A percentile compares a stretch with the other conserved stretches of the same genome.
These are phyloP conservation scores for Lasioglossum baleicum DNA, from an alignment of 1,140 invertebrate genomes.

Conservation along the genomic window DNA sequence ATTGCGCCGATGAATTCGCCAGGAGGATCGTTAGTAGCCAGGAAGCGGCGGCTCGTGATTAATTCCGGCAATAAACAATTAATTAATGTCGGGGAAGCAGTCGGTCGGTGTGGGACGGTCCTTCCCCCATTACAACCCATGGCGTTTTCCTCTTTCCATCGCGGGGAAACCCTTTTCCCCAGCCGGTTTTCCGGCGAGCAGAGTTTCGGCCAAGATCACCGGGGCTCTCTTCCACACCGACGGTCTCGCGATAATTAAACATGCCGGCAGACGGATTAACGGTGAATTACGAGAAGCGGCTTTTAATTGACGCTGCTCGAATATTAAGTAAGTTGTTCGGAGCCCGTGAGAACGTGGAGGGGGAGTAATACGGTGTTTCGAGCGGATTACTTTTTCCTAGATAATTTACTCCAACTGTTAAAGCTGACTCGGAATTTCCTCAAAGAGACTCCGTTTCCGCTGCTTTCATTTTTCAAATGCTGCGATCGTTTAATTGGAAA, in stretches of 20 bases:
- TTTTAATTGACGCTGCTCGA: slow-evolving; percentile 42
- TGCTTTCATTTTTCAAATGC: too few species aligned
- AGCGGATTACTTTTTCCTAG: slow-evolving; percentile 8
- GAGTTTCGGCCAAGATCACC: background rate
- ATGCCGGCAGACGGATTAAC: slow-evolving; percentile 32
- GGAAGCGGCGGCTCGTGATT: slow-evolving; percentile 11
- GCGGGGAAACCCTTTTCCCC: background rate
- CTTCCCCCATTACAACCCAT: background rate
- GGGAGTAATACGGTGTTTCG: slow-evolving; percentile 11
- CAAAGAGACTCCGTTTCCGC: too few species aligned
- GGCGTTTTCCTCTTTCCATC: background rate
- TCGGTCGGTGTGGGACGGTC: background rate
- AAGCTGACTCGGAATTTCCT: too few species aligned
- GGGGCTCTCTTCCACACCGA: background rate
- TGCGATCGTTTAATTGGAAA: too few species aligned
- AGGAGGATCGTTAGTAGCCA: slow-evolving; percentile 4
- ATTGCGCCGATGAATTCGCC: slow-evolving; percentile 12
- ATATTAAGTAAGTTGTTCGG: slow-evolving; percentile 39
- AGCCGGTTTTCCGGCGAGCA: background rate
- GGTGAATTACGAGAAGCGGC: slow-evolving; percentile 31
- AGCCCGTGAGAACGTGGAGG: background rate
- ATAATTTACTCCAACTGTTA: slow-evolving; percentile 7
- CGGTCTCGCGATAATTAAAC: slow-evolving; percentile 25
- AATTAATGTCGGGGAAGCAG: slow-evolving; percentile 35
- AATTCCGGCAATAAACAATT: slow-evolving; percentile 45